Base-by-base conservation (phyloP, 2,113 vertebrate species). In the Solenodon paradoxus region DNA sequence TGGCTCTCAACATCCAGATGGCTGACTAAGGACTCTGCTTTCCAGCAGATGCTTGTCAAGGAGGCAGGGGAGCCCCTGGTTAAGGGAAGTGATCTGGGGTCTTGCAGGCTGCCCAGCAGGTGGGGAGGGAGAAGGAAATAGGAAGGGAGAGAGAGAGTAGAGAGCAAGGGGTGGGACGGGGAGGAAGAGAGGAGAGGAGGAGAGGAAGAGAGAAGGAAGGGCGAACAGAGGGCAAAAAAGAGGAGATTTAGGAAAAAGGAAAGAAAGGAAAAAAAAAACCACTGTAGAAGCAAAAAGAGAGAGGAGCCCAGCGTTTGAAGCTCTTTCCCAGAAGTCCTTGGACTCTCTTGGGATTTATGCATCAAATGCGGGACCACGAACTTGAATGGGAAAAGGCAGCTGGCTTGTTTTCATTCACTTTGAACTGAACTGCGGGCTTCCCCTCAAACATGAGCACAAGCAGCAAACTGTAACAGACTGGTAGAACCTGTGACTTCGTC, bases 341-440 rank as follows among this genome's bases (percentile, higher is more conserved):
- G 15, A 53, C 40, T 15, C 19, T 2, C 24, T 11, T 4, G 71
- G 92, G 69, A 32, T 7, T n/a, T 17, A 1, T 1, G 32, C 19
- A 11, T 32, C 1, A 10, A 13, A 55, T 3, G 2, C 68, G 57
- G 81, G 74, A 24, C 45, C 15, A 2, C 11, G 68, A 17, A 38
- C 40, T 19, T 35, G 72, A 55, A 12, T 0, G 28, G 28, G 24
- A 19, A 30, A 22, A 16, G 0, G 15, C 1, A 26, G 30, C 26
- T 64, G n/a, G 51, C 49, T 90, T 3, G 4, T 20, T 16, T 40
- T 40, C 68, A 38, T 28, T 32, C 26, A 35, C 63, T 19, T 40
- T 35, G 26, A 0, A 35, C 22, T 0, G 24, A 55, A 19, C 17
- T 2, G 42, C 0, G 7, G 7, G 19, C 1, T 24, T 24, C 26